Evolutionary conservation across 2,888 invertebrate species (phyloP), one percentile per base, ranked within the genome.

Genomic region (Andrena chrysosceles): DNA sequence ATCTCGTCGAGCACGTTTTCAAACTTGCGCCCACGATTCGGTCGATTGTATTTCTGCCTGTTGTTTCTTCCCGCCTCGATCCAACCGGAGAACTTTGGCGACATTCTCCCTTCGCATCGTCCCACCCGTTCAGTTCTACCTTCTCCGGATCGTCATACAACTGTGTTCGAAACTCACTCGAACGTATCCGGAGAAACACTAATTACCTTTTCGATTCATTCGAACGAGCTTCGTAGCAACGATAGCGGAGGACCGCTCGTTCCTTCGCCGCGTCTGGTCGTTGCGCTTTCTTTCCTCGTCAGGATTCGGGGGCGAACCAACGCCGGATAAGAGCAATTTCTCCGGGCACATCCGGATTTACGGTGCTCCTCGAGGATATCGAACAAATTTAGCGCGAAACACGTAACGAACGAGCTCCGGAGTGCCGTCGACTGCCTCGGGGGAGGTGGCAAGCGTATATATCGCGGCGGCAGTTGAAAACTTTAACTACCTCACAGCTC

Each of bases 401-500:
- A 89, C 91, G 89, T 90, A 90, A 90, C 87, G 90, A 91, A 89
- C 85, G 87, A 89, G 83, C 76, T 86, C 72, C 78, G 77, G 33
- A 83, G 81, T 63, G 79, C 20, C 70, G 80, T 63, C 63, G 42
- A 66, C 31, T 60, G 70, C 42, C 71, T 42, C 48, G 52, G 67
- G 63, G 52, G 31, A 52, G 77, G 62, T 67, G 80, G 69, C 49
- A 23, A 56, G 63, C 56, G 52, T 78, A 66, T 64, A 66, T 82
- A 82, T 79, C 78, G 75, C 62, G 79, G 81, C 67, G 87, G 83
- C 86, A 90, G 89, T 90, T 90, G 90, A 91, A 92, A 92, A 92
- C 88, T 92, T 92, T 92, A 92, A 93, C 92, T 92, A 92, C 91
- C 92, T 92, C 90, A 92, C 92, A 92, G 91, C 90, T 90, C 92